Evolutionary conservation across 2,113 vertebrate genomes (phyloP).

Genomic region (Polyodon spathula): DNA sequence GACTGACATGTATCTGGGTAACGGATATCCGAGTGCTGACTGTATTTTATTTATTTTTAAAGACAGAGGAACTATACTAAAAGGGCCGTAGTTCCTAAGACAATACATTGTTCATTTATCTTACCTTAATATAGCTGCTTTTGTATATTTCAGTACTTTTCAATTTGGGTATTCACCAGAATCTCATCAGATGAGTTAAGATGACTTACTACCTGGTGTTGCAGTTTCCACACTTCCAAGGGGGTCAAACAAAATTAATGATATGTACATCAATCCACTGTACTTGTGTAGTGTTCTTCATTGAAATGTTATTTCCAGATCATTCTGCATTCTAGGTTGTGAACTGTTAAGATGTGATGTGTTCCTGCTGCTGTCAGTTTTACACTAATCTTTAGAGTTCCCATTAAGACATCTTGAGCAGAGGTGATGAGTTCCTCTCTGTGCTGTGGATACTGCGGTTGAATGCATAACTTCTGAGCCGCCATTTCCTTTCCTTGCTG

Average conservation of each 20-base stretch:
- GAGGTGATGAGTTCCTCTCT: constrained; percentile 57
- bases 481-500: constrained; percentile 48
- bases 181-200: constrained; percentile 75
- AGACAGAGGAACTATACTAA: no score
- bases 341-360: no score
- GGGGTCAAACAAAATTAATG: constrained; percentile 13
- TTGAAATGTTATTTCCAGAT: no score
- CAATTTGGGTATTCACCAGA: constrained; percentile 70
- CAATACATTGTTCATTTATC: background rate
- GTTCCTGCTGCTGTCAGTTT: no score
- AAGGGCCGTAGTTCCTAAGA: background rate
- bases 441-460: constrained; percentile 40
- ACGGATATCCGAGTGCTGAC: no score
- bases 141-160: constrained; percentile 52
- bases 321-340: no score
- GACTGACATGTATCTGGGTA: no score
- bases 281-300: no score
- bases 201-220: constrained; percentile 69
- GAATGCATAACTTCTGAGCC: constrained; percentile 60
- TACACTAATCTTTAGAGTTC: constrained; percentile 52
- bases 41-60: no score
- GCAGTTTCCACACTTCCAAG: constrained; percentile 73
- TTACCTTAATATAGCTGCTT: constrained; percentile 64
- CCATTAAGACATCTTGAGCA: constrained; percentile 57
- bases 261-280: no score